Evolutionary conservation across 2,888 invertebrate genomes (phyloP), one percentile per base, ranked within the genome.

Genomic region (Hesperia comma): DNA sequence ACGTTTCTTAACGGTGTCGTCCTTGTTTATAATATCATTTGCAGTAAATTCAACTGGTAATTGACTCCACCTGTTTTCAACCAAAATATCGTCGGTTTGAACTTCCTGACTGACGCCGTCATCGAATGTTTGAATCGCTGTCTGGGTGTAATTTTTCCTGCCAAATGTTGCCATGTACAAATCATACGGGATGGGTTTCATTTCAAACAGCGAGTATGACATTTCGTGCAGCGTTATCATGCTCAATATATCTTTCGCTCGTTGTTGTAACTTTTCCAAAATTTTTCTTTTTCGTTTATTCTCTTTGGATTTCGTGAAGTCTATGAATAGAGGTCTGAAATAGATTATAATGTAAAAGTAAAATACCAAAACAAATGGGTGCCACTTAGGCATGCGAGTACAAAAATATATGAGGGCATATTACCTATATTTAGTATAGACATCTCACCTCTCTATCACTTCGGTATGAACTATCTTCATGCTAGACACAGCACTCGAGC

Each of bases 161-260:
- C 92, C 92, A 69, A 87, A 92, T 70, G 88, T 90, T 73, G 86
- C 82, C 88, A 92, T 93, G 26, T 84, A 93, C 58, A 89, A 75
- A 62, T 93, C 92, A 68, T 93, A 93, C 0, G 92, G 86, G 71
- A 93, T 89, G 0, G 93, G 92, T 75, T 89, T 85, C 88, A 93
- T 90, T 85, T 93, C 92, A 51, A 86, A 92, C 1, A 93, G 74
- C 0, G 77, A 79, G 68, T 87, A 92, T 0, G 87, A 81, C 83
- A 93, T 90, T 82, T 90, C 87, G 37, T 93, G 92, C 7, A 93
- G 74, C 67, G 87, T 87, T 70, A 93, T 88, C 77, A 93, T 87
- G 69, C 80, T 82, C 0, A 91, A 76, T 17, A 93, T 79, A 70
- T 93, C 92, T 71, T 83, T 79, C 0, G 90, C 92, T 12, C 93